phyloP scores from a whole-genome alignment of 2,888 invertebrate species.

The Stenchaetothrips biformis region DNA sequence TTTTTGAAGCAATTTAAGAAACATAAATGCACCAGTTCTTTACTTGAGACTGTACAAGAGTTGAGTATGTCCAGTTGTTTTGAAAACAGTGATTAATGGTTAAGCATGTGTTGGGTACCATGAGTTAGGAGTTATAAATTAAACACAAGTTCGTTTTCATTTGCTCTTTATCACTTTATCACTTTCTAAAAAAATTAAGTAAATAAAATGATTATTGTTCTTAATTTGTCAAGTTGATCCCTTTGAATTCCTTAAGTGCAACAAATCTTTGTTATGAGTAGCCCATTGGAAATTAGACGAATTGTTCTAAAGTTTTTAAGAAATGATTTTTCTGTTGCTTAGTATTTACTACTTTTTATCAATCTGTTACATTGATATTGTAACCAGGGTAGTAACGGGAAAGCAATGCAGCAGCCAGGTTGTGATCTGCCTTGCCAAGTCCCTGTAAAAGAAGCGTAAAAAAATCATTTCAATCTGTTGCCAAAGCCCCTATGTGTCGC shows the following conservation, averaged over 20 bases:
- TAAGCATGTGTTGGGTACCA: no score
- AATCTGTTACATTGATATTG: neutral
- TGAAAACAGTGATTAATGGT: neutral
- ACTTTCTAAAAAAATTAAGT: neutral
- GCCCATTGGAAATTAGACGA: neutral
- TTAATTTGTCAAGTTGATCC: neutral
- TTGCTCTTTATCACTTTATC: neutral
- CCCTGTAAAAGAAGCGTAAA: neutral
- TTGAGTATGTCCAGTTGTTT: neutral
- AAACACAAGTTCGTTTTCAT: neutral
- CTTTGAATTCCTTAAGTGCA: neutral
- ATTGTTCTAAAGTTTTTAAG: no score
- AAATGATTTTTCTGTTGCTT: neutral
- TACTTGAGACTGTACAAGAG: neutral
- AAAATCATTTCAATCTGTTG: neutral
- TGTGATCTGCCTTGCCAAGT: constrained; percentile 3
- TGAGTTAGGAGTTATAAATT: neutral
- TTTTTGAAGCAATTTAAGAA: constrained; percentile 35
- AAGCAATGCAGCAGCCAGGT: neutral
- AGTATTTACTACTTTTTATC: neutral
- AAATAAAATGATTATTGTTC: neutral
- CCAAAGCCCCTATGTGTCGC: neutral
- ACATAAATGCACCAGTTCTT: constrained; percentile 32
- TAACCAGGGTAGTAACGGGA: neutral
- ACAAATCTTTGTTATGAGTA: neutral